Percentiles rank a stretch among this genome's conserved stretches.
phyloP scores from a whole-genome alignment of 1,140 invertebrate genomes.

The Drosophila sp. region DNA sequence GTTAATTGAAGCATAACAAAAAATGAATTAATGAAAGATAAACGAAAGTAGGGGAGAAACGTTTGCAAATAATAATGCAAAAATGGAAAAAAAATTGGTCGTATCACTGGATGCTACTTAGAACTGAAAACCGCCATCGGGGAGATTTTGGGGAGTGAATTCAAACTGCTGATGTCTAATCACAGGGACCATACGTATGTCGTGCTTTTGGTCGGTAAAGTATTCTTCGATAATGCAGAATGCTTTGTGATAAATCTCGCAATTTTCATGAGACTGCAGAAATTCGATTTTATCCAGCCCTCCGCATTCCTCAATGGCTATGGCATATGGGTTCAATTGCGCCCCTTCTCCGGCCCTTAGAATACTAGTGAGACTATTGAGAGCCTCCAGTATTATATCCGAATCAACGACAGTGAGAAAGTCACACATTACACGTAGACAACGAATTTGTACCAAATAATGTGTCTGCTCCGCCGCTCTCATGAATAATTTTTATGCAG shows the following conservation, averaged over 20 bases:
- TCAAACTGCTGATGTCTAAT: slow-evolving; percentile 84
- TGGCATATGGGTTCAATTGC: slow-evolving; percentile 97
- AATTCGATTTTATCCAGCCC: too few species aligned
- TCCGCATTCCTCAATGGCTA: slow-evolving; percentile 94
- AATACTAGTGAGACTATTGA: slow-evolving; percentile 98
- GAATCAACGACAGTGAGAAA: slow-evolving; percentile 96
- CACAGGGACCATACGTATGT: slow-evolving; percentile 91
- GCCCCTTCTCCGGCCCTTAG: slow-evolving; percentile 93
- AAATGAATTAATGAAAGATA: too few species aligned
- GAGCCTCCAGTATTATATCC: slow-evolving; percentile 98
- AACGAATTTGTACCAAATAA: slow-evolving; percentile 86
- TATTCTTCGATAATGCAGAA: slow-evolving; percentile 59
- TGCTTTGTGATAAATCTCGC: too few species aligned
- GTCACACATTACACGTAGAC: slow-evolving; percentile 97
- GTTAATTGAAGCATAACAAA: too few species aligned
- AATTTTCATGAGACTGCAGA: too few species aligned
- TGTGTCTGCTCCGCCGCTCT: too few species aligned
- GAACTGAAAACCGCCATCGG: slow-evolving; percentile 87
- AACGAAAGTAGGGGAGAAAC: too few species aligned
- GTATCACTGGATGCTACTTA: slow-evolving; percentile 25
- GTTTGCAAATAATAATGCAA: too few species aligned
- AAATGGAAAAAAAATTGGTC: too few species aligned
- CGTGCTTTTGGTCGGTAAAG: slow-evolving; percentile 96
- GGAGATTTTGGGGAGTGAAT: slow-evolving; percentile 85
- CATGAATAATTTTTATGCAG: too few species aligned